Conservation (phyloP, 2,888 invertebrate species). For the Drosophila heteroneura region DNA sequence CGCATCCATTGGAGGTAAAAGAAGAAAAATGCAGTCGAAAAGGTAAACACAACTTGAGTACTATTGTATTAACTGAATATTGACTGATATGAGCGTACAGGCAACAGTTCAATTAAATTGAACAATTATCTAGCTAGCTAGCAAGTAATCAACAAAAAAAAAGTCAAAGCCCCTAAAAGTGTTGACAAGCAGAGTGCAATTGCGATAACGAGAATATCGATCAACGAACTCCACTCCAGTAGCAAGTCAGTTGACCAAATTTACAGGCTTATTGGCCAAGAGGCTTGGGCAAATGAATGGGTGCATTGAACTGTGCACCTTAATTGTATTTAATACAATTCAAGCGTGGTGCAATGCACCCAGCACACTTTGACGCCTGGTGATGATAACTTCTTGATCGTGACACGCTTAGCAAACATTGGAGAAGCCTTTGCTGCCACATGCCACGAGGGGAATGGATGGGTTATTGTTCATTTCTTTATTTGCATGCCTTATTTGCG, state of each 20-base stretch:
- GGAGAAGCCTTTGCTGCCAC: neutral
- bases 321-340: conserved; percentile 25
- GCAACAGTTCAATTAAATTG: conserved; percentile 36
- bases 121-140: conserved; percentile 18
- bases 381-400: conserved; percentile 49
- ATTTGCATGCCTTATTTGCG: conserved; percentile 27
- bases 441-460: neutral
- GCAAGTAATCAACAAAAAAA: neutral
- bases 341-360: conserved; percentile 44
- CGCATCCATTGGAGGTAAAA: neutral
- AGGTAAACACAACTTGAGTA: neutral
- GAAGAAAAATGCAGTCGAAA: neutral
- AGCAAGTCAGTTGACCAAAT: conserved; percentile 34
- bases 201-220: conserved; percentile 37
- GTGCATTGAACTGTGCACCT: conserved; percentile 42
- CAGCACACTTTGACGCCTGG: conserved; percentile 34
- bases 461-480: conserved; percentile 1
- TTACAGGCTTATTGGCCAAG: conserved; percentile 36
- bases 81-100: neutral
- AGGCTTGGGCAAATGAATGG: neutral
- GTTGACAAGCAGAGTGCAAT: conserved; percentile 24
- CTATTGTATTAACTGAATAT: neutral
- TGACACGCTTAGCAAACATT: conserved; percentile 50
- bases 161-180: conserved; percentile 21
- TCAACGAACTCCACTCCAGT: conserved; percentile 30